Evolutionary conservation across 2,113 vertebrate genomes (phyloP), one percentile per base, ranked within the genome.

Genomic region (Amphiprion ocellaris): DNA sequence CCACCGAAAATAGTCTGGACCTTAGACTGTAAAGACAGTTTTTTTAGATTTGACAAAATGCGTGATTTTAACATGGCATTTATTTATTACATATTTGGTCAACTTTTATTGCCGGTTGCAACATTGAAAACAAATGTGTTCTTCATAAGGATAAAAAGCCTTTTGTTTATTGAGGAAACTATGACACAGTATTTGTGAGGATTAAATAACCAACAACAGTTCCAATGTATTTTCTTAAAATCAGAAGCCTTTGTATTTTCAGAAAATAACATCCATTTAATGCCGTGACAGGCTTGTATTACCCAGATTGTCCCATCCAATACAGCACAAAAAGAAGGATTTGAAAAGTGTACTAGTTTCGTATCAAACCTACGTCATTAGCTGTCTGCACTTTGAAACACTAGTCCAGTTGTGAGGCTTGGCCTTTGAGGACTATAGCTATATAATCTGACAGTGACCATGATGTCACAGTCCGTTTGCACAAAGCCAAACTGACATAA

Each of bases 111-210:
- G 82, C 28, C 59, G 47, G 68, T 74, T 39, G 74, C 67, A 67
- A 76, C 79, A 91, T 76, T 87, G 80, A 81, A 84, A 88, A 87
- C 73, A 79, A 89, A 90, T 89, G 74, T 84, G 64, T 70, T 88
- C 74, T 86, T 79, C 33, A 72, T 81, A 70, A 83, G 61, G 75
- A 87, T 79, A 63, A 84, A 86, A 86, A 73, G 46, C 66, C 66
- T 50, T 80, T 80, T 86, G 82, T 90, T 90, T 87, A 84, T 86
- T 79, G 69, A 73, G 81, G 69, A 83, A 81, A 79, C 37, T 75
- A 83, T 79, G 62, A 85, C 70, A 85, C 33, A 78, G 50, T 58
- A 69, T 70, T 49, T 69, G 58, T 68, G 21, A 78, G 14, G 60
- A 64, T 82, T 68, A 70, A 65, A 81, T 64, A 50, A 37, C 17